Base-by-base conservation (phyloP, 1,140 invertebrate species). In the Diorhabda sublineata region DNA sequence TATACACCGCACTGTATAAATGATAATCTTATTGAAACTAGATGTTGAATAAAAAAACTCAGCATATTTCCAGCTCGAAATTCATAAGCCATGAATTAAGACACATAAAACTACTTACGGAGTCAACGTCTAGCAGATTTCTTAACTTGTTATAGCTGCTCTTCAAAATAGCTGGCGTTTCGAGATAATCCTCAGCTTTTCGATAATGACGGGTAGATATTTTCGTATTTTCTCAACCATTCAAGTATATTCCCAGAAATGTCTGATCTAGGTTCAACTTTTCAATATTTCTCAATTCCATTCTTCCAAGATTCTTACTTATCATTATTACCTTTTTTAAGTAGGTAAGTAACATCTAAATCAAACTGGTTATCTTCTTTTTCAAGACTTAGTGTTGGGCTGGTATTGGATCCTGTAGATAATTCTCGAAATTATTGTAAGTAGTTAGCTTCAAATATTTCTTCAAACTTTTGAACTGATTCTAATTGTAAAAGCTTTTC, bases 321-420 rank as follows among this genome's bases (percentile, higher is more conserved):
- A 52, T 52, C 45, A 52, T 52, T 52, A 5, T 52, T 9, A 52
- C 5, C 45, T 26, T 26, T 26, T 52, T 52, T 52, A 52, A 52
- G 8, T 52, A 52, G 2, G 45, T 52, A 52, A 52, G 45, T 26
- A 26, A 26, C 26, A 26, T 52, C 45, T 52, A 52, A 52, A 9
- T 52, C 5, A 9, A 26, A 26, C 26, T 26, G 0, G 26, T 26
- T 26, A 26, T 26, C 26, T 45, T 62, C 61, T 62, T 43, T 45
- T 45, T 62, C 42, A 62, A 43, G n/a, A 62, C 61, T 45, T 7
- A 62, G 61, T 26, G 61, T 9, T 52, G 45, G 45, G 5, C 45
- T 52, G 45, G 45, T 52, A 52, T 52, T 62, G 61, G 42, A 42
- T 62, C 42, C 61, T 62, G 61, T 62, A 62, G 42, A 62, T 62